Conservation (phyloP, 1,140 invertebrate genomes). For the Trachymyrmex septentrionalis region DNA sequence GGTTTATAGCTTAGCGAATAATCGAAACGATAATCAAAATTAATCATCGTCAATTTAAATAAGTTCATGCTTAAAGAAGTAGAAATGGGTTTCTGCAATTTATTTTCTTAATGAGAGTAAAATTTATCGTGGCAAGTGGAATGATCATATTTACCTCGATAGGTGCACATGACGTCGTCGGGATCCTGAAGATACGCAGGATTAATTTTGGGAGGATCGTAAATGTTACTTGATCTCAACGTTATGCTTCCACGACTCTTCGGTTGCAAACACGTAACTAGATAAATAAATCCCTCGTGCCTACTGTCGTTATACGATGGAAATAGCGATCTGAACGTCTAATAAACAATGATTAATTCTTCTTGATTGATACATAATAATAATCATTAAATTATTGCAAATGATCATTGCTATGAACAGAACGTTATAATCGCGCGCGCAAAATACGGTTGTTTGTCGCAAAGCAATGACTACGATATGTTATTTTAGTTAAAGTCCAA, state of each 20-base stretch:
- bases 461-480: background rate
- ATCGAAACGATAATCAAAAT: conserved; percentile 42
- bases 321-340: conserved; percentile 89
- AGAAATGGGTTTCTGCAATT: background rate
- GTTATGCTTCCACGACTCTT: conserved; percentile 89
- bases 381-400: background rate
- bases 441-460: background rate
- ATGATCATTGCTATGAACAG: conserved; percentile 4
- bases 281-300: conserved; percentile 90
- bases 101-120: background rate
- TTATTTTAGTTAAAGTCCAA: conserved; percentile 4
- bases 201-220: conserved; percentile 90
- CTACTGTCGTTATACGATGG: conserved; percentile 88
- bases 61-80: background rate
- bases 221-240: conserved; percentile 87
- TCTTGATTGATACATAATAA: background rate
- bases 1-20: conserved; percentile 87
- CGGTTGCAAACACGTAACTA: conserved; percentile 90
- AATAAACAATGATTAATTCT: conserved; percentile 73
- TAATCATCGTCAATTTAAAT: conserved; percentile 6
- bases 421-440: background rate
- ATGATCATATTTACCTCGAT: conserved; percentile 85
- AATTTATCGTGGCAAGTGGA: background rate
- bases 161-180: conserved; percentile 89
- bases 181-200: conserved; percentile 90